Base-by-base conservation (phyloP, 2,797 vertebrate genomes). In the Esox masquinongy region DNA sequence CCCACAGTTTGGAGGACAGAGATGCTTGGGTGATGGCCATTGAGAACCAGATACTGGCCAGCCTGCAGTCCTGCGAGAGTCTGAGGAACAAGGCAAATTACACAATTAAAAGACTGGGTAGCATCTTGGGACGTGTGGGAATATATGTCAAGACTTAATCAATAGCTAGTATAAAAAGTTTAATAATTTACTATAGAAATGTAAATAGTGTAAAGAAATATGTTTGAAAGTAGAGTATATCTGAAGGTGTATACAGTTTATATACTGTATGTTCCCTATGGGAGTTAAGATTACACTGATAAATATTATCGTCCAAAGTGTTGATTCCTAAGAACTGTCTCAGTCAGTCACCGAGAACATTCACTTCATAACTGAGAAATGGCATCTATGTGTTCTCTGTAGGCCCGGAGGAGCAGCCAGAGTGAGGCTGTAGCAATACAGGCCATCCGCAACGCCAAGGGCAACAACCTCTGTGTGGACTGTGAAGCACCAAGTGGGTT, bases 1-100 rank as follows among this genome's bases (percentile, higher is more conserved):
- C 97, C 0, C 86, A 91, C 86, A 97, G 94, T 86, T 95, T 96
- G 67, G 98, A 99, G 88, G 98, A 98, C 26, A 91, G 98, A 3
- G 97, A 99, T 68, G 92, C 95, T 6, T 99, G 98, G 98, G 97
- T 99, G 70, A 90, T 95, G 31, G 98, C 97, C 19, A 98, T 99
- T 2, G 96, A 99, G 88, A 98, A 96, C 85, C 98, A 99, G 92
- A 99, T 99, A 88, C 93, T 99, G 77, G 98, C 98, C 50, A 97
- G 97, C 83, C 94, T 99, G 79, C 97, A 99, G 82, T 95, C 97
- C 84, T 99, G 97, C 29, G 97, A 98, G 89, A 99, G 98, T 79
- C 95, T 96, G 90, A 95, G 96, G 77, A 97, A 97, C 93, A 99
- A 97, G 96, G 96, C 94, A 68, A 69, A 81, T 1, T 0, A 47